Conservation (phyloP, 2,888 invertebrate genomes). For the Lepetodrilus schrolli region DNA sequence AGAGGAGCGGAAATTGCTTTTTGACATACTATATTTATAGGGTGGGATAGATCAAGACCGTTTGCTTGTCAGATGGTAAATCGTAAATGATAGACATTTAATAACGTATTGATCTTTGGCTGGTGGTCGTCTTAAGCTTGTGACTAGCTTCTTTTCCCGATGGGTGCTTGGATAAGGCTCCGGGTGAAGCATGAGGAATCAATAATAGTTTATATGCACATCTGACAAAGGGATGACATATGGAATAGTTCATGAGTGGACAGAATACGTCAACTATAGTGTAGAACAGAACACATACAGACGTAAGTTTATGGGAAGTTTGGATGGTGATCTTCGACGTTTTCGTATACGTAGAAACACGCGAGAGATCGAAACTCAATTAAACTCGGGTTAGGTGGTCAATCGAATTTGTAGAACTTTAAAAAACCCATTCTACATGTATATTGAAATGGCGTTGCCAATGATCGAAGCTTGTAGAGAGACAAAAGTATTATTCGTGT, state of each 20-base stretch:
- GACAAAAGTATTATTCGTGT: too few species aligned
- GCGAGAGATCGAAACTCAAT: neutral
- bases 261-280: neutral
- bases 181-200: neutral
- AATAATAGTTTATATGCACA: neutral
- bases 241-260: neutral
- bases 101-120: neutral
- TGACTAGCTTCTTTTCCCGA: neutral
- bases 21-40: neutral
- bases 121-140: neutral
- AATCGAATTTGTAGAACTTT: neutral
- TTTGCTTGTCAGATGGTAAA: neutral
- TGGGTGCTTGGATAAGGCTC: neutral
- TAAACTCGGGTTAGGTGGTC: neutral
- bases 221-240: neutral
- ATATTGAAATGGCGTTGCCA: too few species aligned
- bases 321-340: neutral
- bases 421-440: too few species aligned
- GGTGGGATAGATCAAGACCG: neutral
- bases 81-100: neutral
- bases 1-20: neutral
- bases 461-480: too few species aligned
- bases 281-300: neutral
- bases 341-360: neutral
- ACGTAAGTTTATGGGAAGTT: neutral